A percentile compares a stretch with the other conserved stretches of the same genome.
Conservation (phyloP, 2,797 vertebrate genomes). For the Sebastolobus alascanus region DNA sequence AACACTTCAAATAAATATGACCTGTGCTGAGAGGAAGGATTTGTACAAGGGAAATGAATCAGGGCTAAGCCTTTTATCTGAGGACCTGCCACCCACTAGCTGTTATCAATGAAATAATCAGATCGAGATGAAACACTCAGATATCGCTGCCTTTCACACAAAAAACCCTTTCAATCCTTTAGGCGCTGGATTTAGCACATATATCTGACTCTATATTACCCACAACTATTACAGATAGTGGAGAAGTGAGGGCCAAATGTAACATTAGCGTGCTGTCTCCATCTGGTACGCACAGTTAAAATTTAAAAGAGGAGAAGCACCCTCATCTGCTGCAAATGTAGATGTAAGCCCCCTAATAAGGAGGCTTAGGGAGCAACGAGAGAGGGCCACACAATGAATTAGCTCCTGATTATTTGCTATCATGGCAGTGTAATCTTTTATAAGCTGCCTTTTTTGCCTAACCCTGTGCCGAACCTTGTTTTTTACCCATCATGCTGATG, state of each 20-base stretch:
- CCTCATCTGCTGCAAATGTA: slow-evolving; percentile 80
- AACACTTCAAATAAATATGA: slow-evolving; percentile 41
- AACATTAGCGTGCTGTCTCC: slow-evolving; percentile 61
- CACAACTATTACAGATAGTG: slow-evolving; percentile 39
- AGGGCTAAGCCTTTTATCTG: slow-evolving; percentile 67
- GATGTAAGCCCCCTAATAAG: slow-evolving; percentile 85
- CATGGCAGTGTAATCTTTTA: slow-evolving; percentile 79
- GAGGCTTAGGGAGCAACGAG: slow-evolving; percentile 79
- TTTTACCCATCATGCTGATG: slow-evolving; percentile 59
- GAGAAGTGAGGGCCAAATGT: slow-evolving; percentile 52
- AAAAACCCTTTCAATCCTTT: slow-evolving; percentile 58
- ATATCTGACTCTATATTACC: slow-evolving; percentile 51
- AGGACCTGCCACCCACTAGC: slow-evolving; percentile 52
- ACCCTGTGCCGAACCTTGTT: slow-evolving; percentile 53
- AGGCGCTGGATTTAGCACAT: slow-evolving; percentile 55
- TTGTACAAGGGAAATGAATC: slow-evolving; percentile 70
- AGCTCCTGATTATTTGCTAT: slow-evolving; percentile 83
- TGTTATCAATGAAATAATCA: slow-evolving; percentile 73
- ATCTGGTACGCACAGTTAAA: slow-evolving; percentile 65
- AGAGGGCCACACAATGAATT: slow-evolving; percentile 80
- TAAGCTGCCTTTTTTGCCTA: slow-evolving; percentile 75
- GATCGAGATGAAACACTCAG: slow-evolving; percentile 68
- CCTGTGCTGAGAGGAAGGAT: slow-evolving; percentile 57
- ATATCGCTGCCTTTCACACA: slow-evolving; percentile 58
- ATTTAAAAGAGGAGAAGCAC: slow-evolving; percentile 61